Percentiles rank a stretch among this genome's conserved stretches.
These are phyloP conservation scores for Agrochola lota DNA, from an alignment of 2,888 invertebrate genomes.

Conservation along the genomic window DNA sequence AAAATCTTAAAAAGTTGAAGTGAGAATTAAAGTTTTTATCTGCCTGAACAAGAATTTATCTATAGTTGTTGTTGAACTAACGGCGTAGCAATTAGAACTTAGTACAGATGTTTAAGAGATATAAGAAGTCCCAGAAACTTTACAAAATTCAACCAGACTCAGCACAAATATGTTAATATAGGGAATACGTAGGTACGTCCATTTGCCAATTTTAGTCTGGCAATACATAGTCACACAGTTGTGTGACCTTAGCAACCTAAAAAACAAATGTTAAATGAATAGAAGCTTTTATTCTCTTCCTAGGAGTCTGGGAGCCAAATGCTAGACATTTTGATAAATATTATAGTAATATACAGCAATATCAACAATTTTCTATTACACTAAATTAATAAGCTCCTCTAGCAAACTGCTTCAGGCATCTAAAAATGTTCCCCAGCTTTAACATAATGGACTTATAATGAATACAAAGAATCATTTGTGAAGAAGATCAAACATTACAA, in stretches of 20 bases:
- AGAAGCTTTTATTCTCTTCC: not conserved
- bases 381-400: not conserved
- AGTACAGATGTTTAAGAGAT: not conserved
- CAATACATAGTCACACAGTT: not conserved
- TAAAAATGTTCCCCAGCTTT: conserved; percentile 2
- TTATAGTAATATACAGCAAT: not conserved
- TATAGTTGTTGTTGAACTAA: conserved; percentile 8
- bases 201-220: not conserved
- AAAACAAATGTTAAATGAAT: not conserved
- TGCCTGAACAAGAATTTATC: not conserved
- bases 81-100: not conserved
- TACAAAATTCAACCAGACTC: not conserved
- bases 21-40: not conserved
- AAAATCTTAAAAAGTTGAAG: conserved; percentile 14
- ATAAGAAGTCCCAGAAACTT: conserved; percentile 5
- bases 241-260: not conserved
- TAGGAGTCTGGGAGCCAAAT: not conserved
- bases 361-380: not conserved
- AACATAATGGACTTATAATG: conserved; percentile 1
- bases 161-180: conserved; percentile 7
- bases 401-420: not conserved
- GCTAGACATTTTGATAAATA: not conserved
- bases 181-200: not conserved
- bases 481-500: conserved; percentile 18
- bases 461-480: conserved; percentile 3